Percentiles rank a stretch among this genome's conserved stretches.
phyloP scores from a whole-genome alignment of 2,888 invertebrate genomes.

The Junonia oenone region DNA sequence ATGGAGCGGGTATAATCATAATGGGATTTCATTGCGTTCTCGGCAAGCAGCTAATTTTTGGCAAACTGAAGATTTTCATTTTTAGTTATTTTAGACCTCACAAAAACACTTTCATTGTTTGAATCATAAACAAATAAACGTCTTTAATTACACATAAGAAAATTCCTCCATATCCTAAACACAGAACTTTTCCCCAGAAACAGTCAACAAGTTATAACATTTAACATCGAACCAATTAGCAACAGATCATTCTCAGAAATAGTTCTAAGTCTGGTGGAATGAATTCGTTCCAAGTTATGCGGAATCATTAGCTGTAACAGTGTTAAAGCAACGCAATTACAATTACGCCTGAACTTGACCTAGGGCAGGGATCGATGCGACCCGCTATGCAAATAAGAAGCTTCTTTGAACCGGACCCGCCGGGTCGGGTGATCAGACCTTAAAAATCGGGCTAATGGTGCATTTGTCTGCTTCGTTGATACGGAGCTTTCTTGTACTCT shows the following conservation, averaged over 20 bases:
- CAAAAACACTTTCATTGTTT: too few relatives aligned
- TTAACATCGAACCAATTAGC: too few relatives aligned
- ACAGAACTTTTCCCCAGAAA: too few relatives aligned
- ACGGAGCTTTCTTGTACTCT: neutral
- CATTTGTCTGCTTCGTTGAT: neutral
- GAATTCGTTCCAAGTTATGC: conserved; percentile 27
- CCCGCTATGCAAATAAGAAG: conserved; percentile 71
- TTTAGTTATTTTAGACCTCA: neutral
- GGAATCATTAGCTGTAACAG: conserved; percentile 56
- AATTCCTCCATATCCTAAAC: too few relatives aligned
- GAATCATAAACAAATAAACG: too few relatives aligned
- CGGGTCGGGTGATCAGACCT: conserved; percentile 25
- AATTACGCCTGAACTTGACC: conserved; percentile 73
- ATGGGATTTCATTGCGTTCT: conserved; percentile 12
- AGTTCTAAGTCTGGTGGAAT: neutral
- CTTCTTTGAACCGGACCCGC: conserved; percentile 46
- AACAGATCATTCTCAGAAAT: neutral
- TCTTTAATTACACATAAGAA: too few relatives aligned
- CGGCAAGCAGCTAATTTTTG: neutral
- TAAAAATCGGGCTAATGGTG: conserved; percentile 3
- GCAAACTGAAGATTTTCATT: neutral
- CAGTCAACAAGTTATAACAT: too few relatives aligned
- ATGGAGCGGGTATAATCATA: conserved; percentile 11
- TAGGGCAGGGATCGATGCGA: conserved; percentile 62
- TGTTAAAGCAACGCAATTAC: conserved; percentile 66